phyloP scores from a whole-genome alignment of 2,797 vertebrate species.

The Anabas testudineus region DNA sequence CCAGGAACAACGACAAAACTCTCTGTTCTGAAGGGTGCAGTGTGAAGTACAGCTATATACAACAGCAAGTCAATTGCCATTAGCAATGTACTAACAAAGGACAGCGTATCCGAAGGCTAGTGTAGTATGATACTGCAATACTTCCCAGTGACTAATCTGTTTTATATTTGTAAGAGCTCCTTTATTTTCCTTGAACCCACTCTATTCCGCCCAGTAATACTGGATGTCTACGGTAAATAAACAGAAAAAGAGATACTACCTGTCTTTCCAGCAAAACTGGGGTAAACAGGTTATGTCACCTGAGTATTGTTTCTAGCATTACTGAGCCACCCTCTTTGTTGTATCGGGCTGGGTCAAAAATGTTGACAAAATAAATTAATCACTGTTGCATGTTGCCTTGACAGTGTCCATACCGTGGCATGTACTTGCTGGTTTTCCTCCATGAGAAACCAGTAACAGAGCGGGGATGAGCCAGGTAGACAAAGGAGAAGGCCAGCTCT shows the following conservation, averaged over 20 bases:
- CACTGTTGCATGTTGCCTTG: not conserved
- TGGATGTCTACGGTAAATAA: slow-evolving; percentile 2
- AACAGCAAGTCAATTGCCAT: slow-evolving; percentile 12
- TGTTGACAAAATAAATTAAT: not conserved
- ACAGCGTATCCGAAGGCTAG: not conserved
- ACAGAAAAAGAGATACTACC: not conserved
- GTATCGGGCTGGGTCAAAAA: slow-evolving; percentile 1
- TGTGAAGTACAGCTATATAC: too few species aligned
- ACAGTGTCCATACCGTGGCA: slow-evolving; percentile 88
- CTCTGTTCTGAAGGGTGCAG: too few species aligned
- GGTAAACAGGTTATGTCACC: not conserved
- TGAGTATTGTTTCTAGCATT: not conserved
- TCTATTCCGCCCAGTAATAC: not conserved
- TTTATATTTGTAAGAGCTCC: not conserved
- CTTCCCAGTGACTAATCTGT: not conserved
- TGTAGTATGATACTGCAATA: not conserved
- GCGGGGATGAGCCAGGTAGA: slow-evolving; percentile 97
- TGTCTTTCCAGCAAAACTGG: not conserved
- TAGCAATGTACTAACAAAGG: slow-evolving; percentile 11
- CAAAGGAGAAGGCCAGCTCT: slow-evolving; percentile 93
- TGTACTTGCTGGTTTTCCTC: slow-evolving; percentile 97
- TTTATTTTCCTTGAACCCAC: slow-evolving; percentile 5
- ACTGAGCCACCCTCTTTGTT: not conserved
- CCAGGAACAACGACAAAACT: not conserved
- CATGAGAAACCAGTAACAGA: slow-evolving; percentile 96